Percentiles rank a stretch among this genome's conserved stretches.
phyloP scores from a whole-genome alignment of 2,797 vertebrate species.

The Channallabes apus region DNA sequence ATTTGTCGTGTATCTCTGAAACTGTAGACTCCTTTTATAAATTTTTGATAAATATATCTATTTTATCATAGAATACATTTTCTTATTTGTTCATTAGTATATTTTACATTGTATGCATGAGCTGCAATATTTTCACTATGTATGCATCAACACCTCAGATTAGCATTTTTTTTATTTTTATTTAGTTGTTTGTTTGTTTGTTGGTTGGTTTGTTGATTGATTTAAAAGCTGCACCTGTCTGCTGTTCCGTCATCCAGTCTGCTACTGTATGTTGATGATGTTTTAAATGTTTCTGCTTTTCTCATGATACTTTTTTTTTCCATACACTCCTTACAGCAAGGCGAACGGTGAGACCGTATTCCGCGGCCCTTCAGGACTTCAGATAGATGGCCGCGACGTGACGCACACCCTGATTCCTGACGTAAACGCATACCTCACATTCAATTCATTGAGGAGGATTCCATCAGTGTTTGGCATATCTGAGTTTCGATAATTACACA shows the following conservation, averaged over 20 bases:
- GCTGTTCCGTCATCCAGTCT: background rate
- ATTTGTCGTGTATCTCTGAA: background rate
- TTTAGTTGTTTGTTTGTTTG: background rate
- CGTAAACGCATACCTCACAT: background rate
- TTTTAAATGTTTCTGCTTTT: constrained; percentile 1
- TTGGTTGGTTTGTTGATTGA: too few species aligned
- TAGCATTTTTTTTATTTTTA: background rate
- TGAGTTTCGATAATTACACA: background rate
- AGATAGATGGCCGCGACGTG: background rate
- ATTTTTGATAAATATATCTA: background rate
- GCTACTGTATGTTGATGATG: background rate
- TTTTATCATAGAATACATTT: background rate
- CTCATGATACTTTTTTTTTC: background rate
- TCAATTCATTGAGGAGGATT: background rate
- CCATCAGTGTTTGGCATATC: background rate
- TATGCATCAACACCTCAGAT: background rate
- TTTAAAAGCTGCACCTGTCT: too few species aligned
- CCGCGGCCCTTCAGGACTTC: background rate
- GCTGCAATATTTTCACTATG: background rate
- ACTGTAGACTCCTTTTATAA: background rate
- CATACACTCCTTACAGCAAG: background rate
- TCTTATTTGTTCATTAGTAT: background rate
- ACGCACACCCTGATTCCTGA: background rate
- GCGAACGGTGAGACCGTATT: constrained; percentile 11
- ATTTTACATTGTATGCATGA: background rate